Percentiles rank a stretch among this genome's conserved stretches.
These are phyloP conservation scores for Chlorodrepanis virens DNA, from an alignment of 2,113 vertebrate species.

Conservation along the genomic window DNA sequence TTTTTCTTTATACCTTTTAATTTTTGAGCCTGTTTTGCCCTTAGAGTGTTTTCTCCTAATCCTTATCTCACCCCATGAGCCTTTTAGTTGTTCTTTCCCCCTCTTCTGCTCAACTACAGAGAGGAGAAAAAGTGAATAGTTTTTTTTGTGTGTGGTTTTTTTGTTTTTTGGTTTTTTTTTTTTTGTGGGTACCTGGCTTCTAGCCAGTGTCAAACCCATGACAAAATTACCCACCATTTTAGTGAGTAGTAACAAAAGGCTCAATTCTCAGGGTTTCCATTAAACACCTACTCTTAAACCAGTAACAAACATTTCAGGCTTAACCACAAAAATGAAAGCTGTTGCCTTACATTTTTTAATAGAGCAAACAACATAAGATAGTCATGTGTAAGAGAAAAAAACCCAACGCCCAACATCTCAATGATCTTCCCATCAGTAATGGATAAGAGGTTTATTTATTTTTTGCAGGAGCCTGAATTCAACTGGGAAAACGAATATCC, in stretches of 20 bases:
- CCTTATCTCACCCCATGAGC: not conserved
- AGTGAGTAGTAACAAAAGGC: conserved; percentile 30
- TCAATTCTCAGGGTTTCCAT: conserved; percentile 28
- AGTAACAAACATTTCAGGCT: not conserved
- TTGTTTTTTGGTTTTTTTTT: not conserved
- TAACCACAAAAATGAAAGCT: conserved; percentile 24
- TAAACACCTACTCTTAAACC: not conserved
- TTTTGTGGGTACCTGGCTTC: not conserved
- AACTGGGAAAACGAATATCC: not conserved
- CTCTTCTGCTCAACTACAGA: not conserved
- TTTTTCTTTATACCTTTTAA: not conserved
- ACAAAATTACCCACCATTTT: not conserved
- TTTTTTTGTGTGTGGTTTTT: not conserved
- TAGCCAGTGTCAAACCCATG: not conserved
- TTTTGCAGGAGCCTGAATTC: not conserved
- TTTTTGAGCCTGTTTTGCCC: not conserved
- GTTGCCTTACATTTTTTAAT: not conserved
- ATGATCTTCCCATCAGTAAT: not conserved
- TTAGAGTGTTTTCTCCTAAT: not conserved
- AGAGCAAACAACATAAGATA: not conserved
- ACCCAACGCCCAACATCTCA: not conserved
- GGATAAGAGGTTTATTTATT: not conserved
- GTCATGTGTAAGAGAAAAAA: not conserved
- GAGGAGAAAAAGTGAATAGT: not conserved
- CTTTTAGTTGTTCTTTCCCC: not conserved